Evolutionary conservation across 1,140 invertebrate genomes (phyloP), one percentile per base, ranked within the genome.

Genomic region (Scaptodrosophila lebanonensis): DNA sequence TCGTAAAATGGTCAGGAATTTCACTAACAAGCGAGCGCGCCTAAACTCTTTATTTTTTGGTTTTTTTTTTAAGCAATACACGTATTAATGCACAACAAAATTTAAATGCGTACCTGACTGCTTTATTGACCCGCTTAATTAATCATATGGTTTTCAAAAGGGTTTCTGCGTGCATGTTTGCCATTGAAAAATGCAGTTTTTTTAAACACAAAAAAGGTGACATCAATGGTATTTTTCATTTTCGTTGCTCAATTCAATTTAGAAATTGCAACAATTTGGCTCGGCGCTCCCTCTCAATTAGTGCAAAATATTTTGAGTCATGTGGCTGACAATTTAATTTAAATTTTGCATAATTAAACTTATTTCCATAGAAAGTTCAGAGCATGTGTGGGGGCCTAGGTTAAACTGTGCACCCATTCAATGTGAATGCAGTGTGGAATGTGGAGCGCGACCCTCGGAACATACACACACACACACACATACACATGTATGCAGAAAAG

Each of bases 1-100:
- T 13, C 53, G 35, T 49, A 42, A 59, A 39, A 48, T 32, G 38
- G 16, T 13, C 17, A 35, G 49, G 57, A 67, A 72, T 64, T 66
- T 47, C 53, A 52, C 63, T 76, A 79, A 77, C 73, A 53, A 79
- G 71, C 45, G 45, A 33, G 25, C 20, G 25, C 36, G 47, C 47
- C 59, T 35, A 45, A 63, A 72, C 56, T 54, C 56, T 52, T 54
- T 71, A 52, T 42, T 33, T 35, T 39, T 35, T 36, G 36, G 35
- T 27, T 13, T 8, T 27, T 35, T 45, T 29, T 16, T 18, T 20
- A 30, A 4, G 20, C 9, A 3, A 15, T 11, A 8, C 27, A 20
- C 33, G 27, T 35, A 30, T 58, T 43, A 58, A 49, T 43, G 44
- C 43, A 27, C 44, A 42, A 53, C 42, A 40, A n/a, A 16, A 56